A percentile compares a stretch with the other conserved stretches of the same genome.
Evolutionary conservation across 2,888 invertebrate species (phyloP).

Genomic region (Eupithecia subfuscata): DNA sequence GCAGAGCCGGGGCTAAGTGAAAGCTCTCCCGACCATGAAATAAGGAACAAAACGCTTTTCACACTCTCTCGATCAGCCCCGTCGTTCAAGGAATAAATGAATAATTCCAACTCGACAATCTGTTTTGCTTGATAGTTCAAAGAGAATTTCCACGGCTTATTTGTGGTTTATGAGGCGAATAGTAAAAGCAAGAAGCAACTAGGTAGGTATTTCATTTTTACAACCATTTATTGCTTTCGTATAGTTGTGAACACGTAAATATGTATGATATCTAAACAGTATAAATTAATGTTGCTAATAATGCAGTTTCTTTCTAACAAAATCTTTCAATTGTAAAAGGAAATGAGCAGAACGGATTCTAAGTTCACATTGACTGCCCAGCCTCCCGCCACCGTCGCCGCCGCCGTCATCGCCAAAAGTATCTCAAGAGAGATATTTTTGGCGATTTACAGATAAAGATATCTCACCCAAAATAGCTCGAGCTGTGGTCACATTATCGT

Average conservation of each 20-base stretch:
- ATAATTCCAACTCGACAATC: constrained; percentile 29
- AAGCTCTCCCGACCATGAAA: constrained; percentile 51
- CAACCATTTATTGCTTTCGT: neutral
- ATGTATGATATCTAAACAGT: no score
- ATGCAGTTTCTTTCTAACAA: neutral
- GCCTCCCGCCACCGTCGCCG: no score
- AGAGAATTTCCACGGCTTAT: constrained; percentile 13
- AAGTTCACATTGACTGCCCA: no score
- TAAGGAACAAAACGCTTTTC: constrained; percentile 49
- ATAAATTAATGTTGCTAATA: neutral
- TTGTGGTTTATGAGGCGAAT: constrained; percentile 13
- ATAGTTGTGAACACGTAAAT: no score
- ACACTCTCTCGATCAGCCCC: constrained; percentile 40
- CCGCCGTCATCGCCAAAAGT: no score
- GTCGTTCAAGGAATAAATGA: constrained; percentile 38
- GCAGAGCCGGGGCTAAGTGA: constrained; percentile 33
- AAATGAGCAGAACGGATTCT: no score
- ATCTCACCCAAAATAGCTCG: neutral
- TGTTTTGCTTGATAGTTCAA: constrained; percentile 25
- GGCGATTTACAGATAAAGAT: no score
- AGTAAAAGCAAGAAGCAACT: neutral
- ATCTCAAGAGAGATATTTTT: no score
- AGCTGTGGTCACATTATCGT: neutral
- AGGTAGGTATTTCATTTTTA: neutral
- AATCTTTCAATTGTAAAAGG: neutral